Evolutionary conservation across 92 coral and sea anemone species (phyloP), one percentile per base, ranked within the genome.

Genomic region (Epizoanthus stellaris): DNA sequence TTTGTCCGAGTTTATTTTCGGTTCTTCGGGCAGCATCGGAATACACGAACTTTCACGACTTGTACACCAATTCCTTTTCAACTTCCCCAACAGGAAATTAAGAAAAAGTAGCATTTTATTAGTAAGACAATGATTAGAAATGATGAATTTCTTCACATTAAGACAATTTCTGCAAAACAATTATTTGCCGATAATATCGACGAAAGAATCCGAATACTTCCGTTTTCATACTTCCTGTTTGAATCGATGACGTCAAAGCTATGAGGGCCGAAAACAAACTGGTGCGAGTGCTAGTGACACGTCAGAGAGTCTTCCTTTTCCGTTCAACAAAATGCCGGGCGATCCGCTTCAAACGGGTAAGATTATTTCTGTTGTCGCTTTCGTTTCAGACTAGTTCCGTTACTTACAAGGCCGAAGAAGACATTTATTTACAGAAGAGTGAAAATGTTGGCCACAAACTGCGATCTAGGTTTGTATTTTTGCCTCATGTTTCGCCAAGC

Each of bases 341-440:
- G 95, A 94, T 92, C 98, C 98, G 89, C 92, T 80, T 80, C 80
- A 89, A 69, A 94, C 86, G 81, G 95, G 98, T 94, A 94, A 94
- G 98, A 52, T 80, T 81, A 59, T 67, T 54, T 80, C 19, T 52
- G 56, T 77, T 52, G 36, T 4, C 58, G 17, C 1, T 17, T 70
- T 34, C 17, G 36, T 73, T 17, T 19, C 13, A 19, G 30, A 45
- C 49, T 45, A 45, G 21, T 42, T 79, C 21, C 49, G 23, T 61
- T 21, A 63, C 36, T 21, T 79, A 38, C 47, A 3, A 25, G 53
- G 40, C 11, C 3, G 0, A 11, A 19, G 59, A 43, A 42, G 36
- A 25, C 14, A 11, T 17, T 3, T 69, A 39, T 87, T 67, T 20
- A 61, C 39, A 5, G 36, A 82, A 45, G 80, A 87, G 36, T 59